phyloP scores from a whole-genome alignment of 64 coral and sea anemone species.

The Porites lutea region DNA sequence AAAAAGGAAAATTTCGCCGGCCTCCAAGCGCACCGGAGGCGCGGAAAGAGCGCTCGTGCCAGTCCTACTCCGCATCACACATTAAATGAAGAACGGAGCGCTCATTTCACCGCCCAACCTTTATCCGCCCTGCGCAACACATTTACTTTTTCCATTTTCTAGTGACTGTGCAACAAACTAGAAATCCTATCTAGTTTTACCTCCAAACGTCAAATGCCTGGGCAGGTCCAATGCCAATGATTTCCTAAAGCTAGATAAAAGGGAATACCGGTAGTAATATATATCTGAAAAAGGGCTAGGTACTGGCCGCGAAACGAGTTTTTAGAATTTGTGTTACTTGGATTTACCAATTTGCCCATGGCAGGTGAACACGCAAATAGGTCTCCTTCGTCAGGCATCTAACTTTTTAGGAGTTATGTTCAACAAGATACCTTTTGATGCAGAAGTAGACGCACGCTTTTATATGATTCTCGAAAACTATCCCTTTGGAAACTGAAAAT shows the following conservation, averaged over 20 bases:
- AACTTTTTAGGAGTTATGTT: slow-evolving; percentile 36
- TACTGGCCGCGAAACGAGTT: slow-evolving; percentile 32
- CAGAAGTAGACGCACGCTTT: slow-evolving; percentile 24
- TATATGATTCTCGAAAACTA: slow-evolving; percentile 39
- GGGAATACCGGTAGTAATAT: background rate
- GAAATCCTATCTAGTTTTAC: too few relatives aligned
- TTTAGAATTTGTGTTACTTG: slow-evolving; percentile 27
- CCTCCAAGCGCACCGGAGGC: too few relatives aligned
- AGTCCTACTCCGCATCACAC: too few relatives aligned
- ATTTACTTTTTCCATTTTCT: too few relatives aligned
- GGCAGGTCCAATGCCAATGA: slow-evolving; percentile 26
- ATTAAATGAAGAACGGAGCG: too few relatives aligned
- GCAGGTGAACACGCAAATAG: slow-evolving; percentile 49
- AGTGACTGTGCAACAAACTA: too few relatives aligned
- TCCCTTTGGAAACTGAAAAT: slow-evolving; percentile 48
- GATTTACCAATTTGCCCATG: slow-evolving; percentile 50
- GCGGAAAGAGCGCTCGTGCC: too few relatives aligned
- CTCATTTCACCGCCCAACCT: too few relatives aligned
- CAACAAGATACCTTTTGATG: slow-evolving; percentile 38
- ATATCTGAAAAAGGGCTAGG: slow-evolving; percentile 17
- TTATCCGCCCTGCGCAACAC: too few relatives aligned
- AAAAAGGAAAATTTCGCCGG: too few relatives aligned
- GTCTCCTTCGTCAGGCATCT: slow-evolving; percentile 30
- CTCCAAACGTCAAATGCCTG: slow-evolving; percentile 18
- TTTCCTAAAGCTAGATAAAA: slow-evolving; percentile 39